Percentiles rank a stretch among this genome's conserved stretches.
phyloP scores from a whole-genome alignment of 2,888 invertebrate species.

The Agrilus biguttatus region DNA sequence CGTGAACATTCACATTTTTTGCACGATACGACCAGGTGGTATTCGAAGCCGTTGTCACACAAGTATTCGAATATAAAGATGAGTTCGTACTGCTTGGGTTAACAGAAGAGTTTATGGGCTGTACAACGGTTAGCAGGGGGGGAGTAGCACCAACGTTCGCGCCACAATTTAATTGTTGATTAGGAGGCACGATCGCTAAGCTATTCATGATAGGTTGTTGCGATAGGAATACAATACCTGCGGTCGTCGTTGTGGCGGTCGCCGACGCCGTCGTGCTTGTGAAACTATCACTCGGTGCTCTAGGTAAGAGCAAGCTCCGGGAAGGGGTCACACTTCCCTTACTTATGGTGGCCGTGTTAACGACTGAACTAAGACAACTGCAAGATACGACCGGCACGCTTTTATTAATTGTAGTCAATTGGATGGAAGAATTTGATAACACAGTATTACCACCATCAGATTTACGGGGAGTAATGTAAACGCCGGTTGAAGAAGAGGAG shows the following conservation, averaged over 20 bases:
- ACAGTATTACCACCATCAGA: no score
- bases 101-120: constrained; percentile 9
- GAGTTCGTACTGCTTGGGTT: background rate
- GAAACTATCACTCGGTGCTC: background rate
- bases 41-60: constrained; percentile 7
- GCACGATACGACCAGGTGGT: constrained; percentile 3
- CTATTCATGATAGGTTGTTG: constrained; percentile 10
- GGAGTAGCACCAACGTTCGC: constrained; percentile 8
- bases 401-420: no score
- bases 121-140: constrained; percentile 18
- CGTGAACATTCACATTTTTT: background rate
- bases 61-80: background rate
- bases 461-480: no score
- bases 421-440: no score
- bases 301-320: background rate
- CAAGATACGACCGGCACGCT: no score
- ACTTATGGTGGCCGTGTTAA: no score
- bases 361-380: no score
- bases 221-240: constrained; percentile 12
- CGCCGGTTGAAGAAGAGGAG: no score
- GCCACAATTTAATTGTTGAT: constrained; percentile 16
- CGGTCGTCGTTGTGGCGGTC: constrained; percentile 7
- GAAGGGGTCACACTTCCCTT: no score
- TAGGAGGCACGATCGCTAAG: constrained; percentile 15
- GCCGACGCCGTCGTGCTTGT: constrained; percentile 4